Percentiles rank a stretch among this genome's conserved stretches.
Conservation (phyloP, 1,140 invertebrate species). For the Dendrolimus kikuchii region DNA sequence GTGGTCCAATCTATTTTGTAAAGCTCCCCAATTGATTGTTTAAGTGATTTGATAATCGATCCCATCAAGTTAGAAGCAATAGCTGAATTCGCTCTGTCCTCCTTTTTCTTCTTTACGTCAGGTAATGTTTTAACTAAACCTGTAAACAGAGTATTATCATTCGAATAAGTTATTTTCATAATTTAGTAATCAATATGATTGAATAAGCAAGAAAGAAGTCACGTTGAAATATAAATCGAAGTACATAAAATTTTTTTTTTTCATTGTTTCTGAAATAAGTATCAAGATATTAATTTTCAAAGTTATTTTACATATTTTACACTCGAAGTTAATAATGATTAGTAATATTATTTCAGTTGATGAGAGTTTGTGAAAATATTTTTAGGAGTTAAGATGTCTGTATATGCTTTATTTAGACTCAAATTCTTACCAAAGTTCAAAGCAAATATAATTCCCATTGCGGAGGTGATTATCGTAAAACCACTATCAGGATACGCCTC, state of each 20-base stretch:
- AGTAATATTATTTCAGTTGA: too few species aligned
- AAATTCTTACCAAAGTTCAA: conserved; percentile 62
- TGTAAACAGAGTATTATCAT: conserved; percentile 1
- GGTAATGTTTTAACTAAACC: conserved; percentile 5
- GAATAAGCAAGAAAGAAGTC: background rate
- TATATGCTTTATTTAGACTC: background rate
- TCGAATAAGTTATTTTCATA: too few species aligned
- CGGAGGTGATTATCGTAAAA: conserved; percentile 61
- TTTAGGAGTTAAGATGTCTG: too few species aligned
- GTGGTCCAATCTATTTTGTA: conserved; percentile 55
- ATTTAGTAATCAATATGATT: background rate
- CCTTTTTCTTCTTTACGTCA: conserved; percentile 11
- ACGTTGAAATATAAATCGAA: too few species aligned
- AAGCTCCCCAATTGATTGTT: conserved; percentile 46
- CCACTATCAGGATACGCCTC: conserved; percentile 67
- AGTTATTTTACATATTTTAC: too few species aligned
- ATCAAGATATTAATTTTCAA: too few species aligned
- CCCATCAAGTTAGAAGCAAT: conserved; percentile 8
- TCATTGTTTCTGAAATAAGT: too few species aligned
- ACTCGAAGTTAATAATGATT: too few species aligned
- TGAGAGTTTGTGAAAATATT: too few species aligned
- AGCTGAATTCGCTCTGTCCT: background rate
- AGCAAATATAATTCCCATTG: conserved; percentile 57
- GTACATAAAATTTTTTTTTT: too few species aligned
- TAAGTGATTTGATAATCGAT: conserved; percentile 29